Evolutionary conservation across 2,113 vertebrate species (phyloP).

Genomic region (Periophthalmodon schlosseri): DNA sequence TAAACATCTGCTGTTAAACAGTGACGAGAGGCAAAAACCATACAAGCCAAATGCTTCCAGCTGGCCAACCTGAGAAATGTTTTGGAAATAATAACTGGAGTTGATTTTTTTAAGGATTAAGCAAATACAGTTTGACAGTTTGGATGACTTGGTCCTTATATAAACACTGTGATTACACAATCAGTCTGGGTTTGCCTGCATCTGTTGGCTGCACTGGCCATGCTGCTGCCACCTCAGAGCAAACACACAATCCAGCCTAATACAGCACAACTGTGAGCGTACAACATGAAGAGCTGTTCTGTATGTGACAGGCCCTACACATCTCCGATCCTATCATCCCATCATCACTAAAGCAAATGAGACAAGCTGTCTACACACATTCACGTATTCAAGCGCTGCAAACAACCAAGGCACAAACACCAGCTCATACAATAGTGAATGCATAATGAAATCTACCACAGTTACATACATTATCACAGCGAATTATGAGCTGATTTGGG

Average conservation of each 20-base stretch:
- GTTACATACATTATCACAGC: constrained; percentile 31
- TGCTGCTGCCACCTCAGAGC: constrained; percentile 43
- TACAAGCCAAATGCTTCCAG: constrained; percentile 43
- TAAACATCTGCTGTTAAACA: constrained; percentile 8
- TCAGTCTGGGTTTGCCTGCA: constrained; percentile 56
- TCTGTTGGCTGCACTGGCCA: constrained; percentile 54
- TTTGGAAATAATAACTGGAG: constrained; percentile 29
- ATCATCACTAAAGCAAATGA: constrained; percentile 31
- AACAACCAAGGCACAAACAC: constrained; percentile 2
- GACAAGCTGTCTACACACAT: constrained; percentile 38
- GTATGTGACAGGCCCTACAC: constrained; percentile 36
- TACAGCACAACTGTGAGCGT: constrained; percentile 26
- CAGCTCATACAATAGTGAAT: background rate
- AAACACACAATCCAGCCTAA: constrained; percentile 6
- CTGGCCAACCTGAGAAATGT: constrained; percentile 39
- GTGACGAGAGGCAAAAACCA: constrained; percentile 41
- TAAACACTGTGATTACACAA: constrained; percentile 66
- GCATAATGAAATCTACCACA: background rate
- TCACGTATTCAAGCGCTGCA: background rate
- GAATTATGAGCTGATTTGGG: constrained; percentile 52
- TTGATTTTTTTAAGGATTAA: constrained; percentile 29
- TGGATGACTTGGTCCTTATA: constrained; percentile 50
- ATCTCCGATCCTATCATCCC: constrained; percentile 21
- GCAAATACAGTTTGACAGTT: constrained; percentile 57
- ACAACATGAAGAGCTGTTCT: constrained; percentile 22